Base-by-base conservation (phyloP, 2,888 invertebrate genomes). In the Netelia inedita region DNA sequence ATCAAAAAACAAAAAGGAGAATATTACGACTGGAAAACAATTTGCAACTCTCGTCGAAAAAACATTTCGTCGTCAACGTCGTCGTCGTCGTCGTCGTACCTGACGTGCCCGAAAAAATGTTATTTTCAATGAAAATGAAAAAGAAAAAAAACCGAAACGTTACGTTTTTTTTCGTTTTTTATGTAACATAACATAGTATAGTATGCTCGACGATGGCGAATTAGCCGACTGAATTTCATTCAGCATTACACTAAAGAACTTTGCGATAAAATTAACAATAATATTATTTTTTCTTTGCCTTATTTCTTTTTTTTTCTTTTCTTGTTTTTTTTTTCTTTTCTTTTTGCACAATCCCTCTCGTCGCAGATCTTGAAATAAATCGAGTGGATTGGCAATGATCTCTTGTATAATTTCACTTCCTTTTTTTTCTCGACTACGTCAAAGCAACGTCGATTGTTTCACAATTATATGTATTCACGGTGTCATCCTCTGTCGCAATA, bases 401-500 rank as follows among this genome's bases (percentile, higher is more conserved):
- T 85, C 86, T 87, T 83, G 8, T 65, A 87, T 87, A 88, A 86
- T 74, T 88, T 87, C 69, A 84, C 83, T 87, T 35, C 16, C 63
- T 76, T 16, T 50, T 73, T 74, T 72, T 71, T 65, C 28, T 75
- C 71, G 75, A 76, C 76, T 73, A 73, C 73, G 83, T 72, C 55
- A 72, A 80, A 76, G 76, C 63, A 68, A 85, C 61, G 74, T 75
- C 46, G 57, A 81, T 82, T 53, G 87, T 86, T 82, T 78, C 85
- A 86, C 87, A 86, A 86, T 83, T 88, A 87, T 74, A 63, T 78
- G 55, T 84, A 63, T 80, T 35, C 35, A 84, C 86, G 90, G 88
- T 91, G 91, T 91, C 90, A 88, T 88, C 88, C 88, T 92, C 88
- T 87, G 91, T 92, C 89, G 83, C 89, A 89, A 89, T 89, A 87